These are phyloP conservation scores for Fissipunctia ypsillon DNA, from an alignment of 2,888 invertebrate species.

Conservation along the genomic window DNA sequence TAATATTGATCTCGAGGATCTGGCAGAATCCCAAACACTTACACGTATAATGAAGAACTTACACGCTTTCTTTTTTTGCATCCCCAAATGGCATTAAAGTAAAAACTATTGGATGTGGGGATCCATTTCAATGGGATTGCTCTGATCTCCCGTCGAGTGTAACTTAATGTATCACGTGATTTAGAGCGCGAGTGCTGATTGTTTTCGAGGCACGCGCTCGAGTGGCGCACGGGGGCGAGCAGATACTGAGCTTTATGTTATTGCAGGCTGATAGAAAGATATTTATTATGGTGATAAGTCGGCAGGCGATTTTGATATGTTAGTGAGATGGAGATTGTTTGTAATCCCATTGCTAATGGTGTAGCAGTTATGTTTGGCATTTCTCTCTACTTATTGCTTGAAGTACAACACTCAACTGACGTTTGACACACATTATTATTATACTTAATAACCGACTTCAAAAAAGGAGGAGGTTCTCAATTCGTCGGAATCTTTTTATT, in stretches of 20 bases:
- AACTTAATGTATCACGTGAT: slow-evolving; percentile 65
- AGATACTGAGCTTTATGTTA: slow-evolving; percentile 53
- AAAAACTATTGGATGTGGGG: slow-evolving; percentile 59
- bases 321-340: slow-evolving; percentile 20
- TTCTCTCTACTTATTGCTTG: too few relatives aligned
- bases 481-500: too few relatives aligned
- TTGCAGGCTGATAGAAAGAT: slow-evolving; percentile 60
- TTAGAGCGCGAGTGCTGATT: slow-evolving; percentile 58
- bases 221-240: slow-evolving; percentile 20
- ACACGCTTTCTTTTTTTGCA: slow-evolving; percentile 45
- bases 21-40: slow-evolving; percentile 49
- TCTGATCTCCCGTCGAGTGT: slow-evolving; percentile 60
- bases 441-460: too few relatives aligned
- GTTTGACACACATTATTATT: background rate
- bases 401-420: background rate
- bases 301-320: slow-evolving; percentile 20
- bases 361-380: background rate
- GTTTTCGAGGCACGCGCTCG: slow-evolving; percentile 49
- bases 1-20: slow-evolving; percentile 45
- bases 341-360: slow-evolving; percentile 13
- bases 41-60: slow-evolving; percentile 30
- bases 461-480: too few relatives aligned
- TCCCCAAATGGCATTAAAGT: slow-evolving; percentile 49
- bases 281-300: slow-evolving; percentile 43
- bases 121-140: slow-evolving; percentile 51